Evolutionary conservation across 2,113 vertebrate species (phyloP), one percentile per base, ranked within the genome.

Genomic region (Pleuronectes platessa): DNA sequence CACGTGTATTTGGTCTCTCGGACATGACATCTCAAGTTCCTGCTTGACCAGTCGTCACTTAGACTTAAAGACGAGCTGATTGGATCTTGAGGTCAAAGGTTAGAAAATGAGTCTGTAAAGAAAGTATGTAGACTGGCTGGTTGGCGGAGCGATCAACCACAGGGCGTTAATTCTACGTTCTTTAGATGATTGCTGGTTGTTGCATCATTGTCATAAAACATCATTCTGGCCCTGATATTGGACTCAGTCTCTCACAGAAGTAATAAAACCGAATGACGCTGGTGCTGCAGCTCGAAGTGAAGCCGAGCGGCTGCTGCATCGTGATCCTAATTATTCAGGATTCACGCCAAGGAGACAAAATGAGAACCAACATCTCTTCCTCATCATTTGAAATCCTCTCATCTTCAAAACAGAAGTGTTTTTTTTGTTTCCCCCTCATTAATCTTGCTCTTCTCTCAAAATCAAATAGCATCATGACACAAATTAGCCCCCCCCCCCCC

Each of bases 391-490:
- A 40, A 51, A 78, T 65, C 18, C 51, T 65, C 62, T 79, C 68
- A 68, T 86, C 83, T 83, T 88, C 68, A 83, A 80, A 76, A 60
- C 42, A 27, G 2, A 20, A 65, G 2, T 7, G 5, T 60, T 61
- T 75, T 61, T 75, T 74, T 61, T 64, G 26, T 76, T 79, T 72
- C 70, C 72, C 70, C 72, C 61, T 92, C 87, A 89, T 86, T 91
- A 92, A 79, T 45, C 35, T 42, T 49, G 12, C 70, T 84, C 69
- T 0, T 78, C 72, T 83, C 76, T 35, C 47, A 35, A 80, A 77
- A 81, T 72, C 49, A 58, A 82, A 69, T 61, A 71, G 84, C 86
- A 88, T 87, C 86, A 90, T 59, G 83, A 81, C 80, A 84, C 73
- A 86, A 86, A 90, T 85, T 70, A 81, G 71, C 75, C 70, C 74